Evolutionary conservation across 1,140 invertebrate species (phyloP).

Genomic region (Anoplophora glabripennis): DNA sequence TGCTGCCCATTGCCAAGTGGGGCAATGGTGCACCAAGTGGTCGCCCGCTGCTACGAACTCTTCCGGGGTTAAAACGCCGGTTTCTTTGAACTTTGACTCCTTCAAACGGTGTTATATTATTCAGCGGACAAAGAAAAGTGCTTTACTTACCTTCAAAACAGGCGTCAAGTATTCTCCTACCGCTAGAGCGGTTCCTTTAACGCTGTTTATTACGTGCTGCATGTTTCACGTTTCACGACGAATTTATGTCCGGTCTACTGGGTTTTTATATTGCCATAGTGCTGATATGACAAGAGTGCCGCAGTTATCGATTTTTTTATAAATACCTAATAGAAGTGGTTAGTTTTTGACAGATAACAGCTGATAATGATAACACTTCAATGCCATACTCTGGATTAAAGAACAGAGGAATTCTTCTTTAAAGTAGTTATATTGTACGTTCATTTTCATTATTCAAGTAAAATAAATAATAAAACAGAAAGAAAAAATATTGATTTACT

Average conservation of each 20-base stretch:
- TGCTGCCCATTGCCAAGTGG: conserved; percentile 97
- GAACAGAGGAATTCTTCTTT: too few species aligned
- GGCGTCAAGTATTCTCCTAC: conserved; percentile 96
- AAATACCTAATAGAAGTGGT: too few species aligned
- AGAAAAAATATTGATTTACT: too few species aligned
- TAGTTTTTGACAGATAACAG: too few species aligned
- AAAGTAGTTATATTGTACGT: too few species aligned
- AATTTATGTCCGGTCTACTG: not conserved
- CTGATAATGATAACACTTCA: too few species aligned
- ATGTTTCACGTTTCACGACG: conserved; percentile 54
- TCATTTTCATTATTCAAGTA: too few species aligned
- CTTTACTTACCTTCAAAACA: conserved; percentile 77
- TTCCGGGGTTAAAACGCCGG: conserved; percentile 94
- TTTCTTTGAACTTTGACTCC: conserved; percentile 99
- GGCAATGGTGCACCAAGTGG: conserved; percentile 98
- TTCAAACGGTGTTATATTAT: conserved; percentile 46
- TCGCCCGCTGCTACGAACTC: conserved; percentile 98
- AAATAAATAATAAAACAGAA: too few species aligned
- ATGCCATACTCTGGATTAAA: too few species aligned
- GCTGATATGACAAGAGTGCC: not conserved
- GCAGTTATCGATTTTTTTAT: not conserved
- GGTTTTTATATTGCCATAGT: not conserved
- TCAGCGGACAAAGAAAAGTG: not conserved
- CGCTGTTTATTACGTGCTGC: conserved; percentile 93
- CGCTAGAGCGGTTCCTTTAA: conserved; percentile 91